phyloP scores from a whole-genome alignment of 2,113 vertebrate genomes.

The Coregonus clupeaformis region DNA sequence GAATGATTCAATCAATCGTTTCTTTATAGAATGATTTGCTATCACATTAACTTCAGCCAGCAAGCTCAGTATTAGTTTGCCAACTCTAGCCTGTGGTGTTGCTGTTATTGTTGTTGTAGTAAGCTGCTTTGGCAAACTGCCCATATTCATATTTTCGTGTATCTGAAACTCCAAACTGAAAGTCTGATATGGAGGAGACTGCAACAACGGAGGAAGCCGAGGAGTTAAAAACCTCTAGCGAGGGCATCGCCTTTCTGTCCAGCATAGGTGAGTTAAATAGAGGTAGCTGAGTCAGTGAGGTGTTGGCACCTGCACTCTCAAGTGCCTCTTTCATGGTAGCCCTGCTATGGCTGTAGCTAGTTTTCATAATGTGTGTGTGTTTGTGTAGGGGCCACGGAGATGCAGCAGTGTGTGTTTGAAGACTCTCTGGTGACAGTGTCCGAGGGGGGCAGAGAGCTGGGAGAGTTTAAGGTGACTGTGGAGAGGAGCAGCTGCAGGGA shows the following conservation, averaged over 20 bases:
- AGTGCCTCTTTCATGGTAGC: too few relatives aligned
- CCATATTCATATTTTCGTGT: too few relatives aligned
- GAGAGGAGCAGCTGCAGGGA: constrained; percentile 58
- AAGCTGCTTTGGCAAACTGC: too few relatives aligned
- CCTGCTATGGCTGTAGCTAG: neutral
- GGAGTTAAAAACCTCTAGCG: constrained; percentile 49
- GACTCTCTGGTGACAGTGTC: constrained; percentile 78
- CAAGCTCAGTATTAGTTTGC: too few relatives aligned
- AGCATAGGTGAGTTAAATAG: constrained; percentile 64
- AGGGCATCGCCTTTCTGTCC: constrained; percentile 68
- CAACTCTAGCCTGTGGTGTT: too few relatives aligned
- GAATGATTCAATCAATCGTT: too few relatives aligned
- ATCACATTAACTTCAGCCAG: too few relatives aligned
- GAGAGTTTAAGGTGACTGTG: constrained; percentile 73
- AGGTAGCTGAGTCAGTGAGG: neutral
- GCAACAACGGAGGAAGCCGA: neutral
- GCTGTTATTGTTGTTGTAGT: too few relatives aligned
- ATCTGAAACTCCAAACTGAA: too few relatives aligned
- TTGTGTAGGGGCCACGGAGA: constrained; percentile 65
- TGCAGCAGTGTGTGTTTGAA: constrained; percentile 73
- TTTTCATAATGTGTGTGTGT: neutral
- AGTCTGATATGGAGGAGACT: constrained; percentile 39
- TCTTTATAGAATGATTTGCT: too few relatives aligned
- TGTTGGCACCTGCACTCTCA: neutral
- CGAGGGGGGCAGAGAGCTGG: constrained; percentile 63